A percentile compares a stretch with the other conserved stretches of the same genome.
Conservation (phyloP, 2,888 invertebrate species). For the Chironomus riparius region DNA sequence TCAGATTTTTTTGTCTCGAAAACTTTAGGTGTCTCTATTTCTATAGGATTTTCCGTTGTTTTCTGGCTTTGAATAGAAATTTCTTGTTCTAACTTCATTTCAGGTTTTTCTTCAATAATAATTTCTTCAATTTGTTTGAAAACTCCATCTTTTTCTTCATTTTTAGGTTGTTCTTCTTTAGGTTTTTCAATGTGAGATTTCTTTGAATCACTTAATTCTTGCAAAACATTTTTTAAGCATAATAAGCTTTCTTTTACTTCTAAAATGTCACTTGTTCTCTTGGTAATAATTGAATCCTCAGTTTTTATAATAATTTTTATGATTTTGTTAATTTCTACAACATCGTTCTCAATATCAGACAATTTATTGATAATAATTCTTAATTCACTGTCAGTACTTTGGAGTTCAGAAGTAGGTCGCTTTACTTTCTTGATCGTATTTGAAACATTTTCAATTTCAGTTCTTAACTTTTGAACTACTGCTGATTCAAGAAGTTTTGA, state of each 20-base stretch:
- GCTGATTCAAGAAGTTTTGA: too few species aligned
- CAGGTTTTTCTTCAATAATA: not conserved
- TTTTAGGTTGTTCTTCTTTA: conserved; percentile 28
- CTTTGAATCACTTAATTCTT: not conserved
- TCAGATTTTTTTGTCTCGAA: not conserved
- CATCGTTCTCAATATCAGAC: not conserved
- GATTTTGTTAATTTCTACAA: not conserved
- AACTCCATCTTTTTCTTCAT: conserved; percentile 32
- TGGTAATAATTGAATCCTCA: conserved; percentile 27
- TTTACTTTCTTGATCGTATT: not conserved
- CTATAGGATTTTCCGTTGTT: not conserved
- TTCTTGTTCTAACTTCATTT: not conserved
- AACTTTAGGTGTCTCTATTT: not conserved
- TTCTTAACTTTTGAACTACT: conserved; percentile 22
- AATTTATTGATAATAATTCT: not conserved
- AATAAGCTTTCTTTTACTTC: conserved; percentile 29
- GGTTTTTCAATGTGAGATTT: conserved; percentile 11
- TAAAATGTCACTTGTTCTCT: conserved; percentile 28
- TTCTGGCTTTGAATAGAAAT: not conserved
- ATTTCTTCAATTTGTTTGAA: not conserved
- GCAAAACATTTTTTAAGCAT: conserved; percentile 21
- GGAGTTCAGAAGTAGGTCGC: conserved; percentile 20
- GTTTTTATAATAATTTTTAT: conserved; percentile 28
- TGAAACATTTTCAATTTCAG: not conserved
- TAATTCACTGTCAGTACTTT: conserved; percentile 27